phyloP scores from a whole-genome alignment of 1,140 invertebrate species.

The Aphaenogaster ashmeadi region DNA sequence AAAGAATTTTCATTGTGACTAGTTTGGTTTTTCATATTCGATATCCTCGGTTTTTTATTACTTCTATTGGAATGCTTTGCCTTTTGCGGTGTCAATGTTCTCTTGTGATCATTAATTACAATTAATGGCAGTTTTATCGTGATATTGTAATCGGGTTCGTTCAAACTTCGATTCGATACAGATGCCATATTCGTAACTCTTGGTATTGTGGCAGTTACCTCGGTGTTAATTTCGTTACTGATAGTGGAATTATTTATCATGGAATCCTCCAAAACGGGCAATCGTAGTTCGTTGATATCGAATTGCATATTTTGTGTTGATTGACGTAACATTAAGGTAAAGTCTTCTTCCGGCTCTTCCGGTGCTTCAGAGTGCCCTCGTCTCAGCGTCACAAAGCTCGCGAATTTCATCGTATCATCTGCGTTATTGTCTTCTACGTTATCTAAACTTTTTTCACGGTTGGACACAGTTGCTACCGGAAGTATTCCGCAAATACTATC shows the following conservation, averaged over 20 bases:
- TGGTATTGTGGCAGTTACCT: slow-evolving; percentile 69
- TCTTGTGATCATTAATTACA: slow-evolving; percentile 23
- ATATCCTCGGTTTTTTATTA: neutral
- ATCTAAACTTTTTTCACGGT: neutral
- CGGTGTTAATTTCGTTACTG: slow-evolving; percentile 60
- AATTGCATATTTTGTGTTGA: slow-evolving; percentile 66
- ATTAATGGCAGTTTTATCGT: slow-evolving; percentile 50
- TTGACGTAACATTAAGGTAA: slow-evolving; percentile 74
- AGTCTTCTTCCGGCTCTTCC: slow-evolving; percentile 78
- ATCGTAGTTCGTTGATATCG: slow-evolving; percentile 76
- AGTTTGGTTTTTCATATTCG: neutral
- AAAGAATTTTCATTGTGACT: slow-evolving; percentile 11
- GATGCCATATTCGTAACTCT: slow-evolving; percentile 58
- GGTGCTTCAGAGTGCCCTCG: slow-evolving; percentile 55
- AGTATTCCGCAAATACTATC: neutral
- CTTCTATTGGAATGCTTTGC: slow-evolving; percentile 20
- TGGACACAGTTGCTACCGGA: neutral
- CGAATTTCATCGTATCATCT: slow-evolving; percentile 30
- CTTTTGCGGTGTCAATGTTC: neutral
- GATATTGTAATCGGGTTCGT: slow-evolving; percentile 37
- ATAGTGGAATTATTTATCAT: slow-evolving; percentile 13
- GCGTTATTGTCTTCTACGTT: neutral
- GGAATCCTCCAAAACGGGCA: slow-evolving; percentile 74
- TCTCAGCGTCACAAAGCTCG: slow-evolving; percentile 74
- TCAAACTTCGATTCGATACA: neutral